phyloP scores from a whole-genome alignment of 2,113 vertebrate genomes.

The Mirza zaza region DNA sequence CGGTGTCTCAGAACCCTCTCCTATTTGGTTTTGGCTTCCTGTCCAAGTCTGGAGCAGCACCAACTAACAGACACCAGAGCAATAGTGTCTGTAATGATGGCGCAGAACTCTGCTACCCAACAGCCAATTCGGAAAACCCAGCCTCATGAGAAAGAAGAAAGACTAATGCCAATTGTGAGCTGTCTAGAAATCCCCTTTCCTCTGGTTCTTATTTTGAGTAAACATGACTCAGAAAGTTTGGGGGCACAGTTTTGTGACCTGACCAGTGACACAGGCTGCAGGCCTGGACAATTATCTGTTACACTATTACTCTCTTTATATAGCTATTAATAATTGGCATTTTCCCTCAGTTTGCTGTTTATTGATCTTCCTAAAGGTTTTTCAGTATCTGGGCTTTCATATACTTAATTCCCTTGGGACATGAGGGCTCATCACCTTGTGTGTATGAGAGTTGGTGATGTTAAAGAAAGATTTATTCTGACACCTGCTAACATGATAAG shows the following conservation, averaged over 20 bases:
- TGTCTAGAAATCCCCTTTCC: neutral
- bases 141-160: neutral
- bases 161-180: neutral
- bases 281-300: neutral
- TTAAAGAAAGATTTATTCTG: neutral
- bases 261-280: neutral
- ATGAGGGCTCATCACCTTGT: neutral
- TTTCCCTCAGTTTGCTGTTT: neutral
- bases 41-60: neutral
- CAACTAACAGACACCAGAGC: rapidly evolving
- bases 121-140: neutral
- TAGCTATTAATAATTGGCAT: neutral
- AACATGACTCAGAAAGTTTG: neutral
- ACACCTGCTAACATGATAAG: neutral
- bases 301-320: neutral
- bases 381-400: neutral
- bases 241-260: neutral
- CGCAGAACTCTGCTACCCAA: neutral
- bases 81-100: neutral
- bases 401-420: neutral
- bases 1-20: neutral
- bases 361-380: neutral
- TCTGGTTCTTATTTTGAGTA: neutral
- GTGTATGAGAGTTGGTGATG: neutral
- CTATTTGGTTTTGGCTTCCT: neutral